Base-by-base conservation (phyloP, 2,113 vertebrate species). In the Galbula dea region DNA sequence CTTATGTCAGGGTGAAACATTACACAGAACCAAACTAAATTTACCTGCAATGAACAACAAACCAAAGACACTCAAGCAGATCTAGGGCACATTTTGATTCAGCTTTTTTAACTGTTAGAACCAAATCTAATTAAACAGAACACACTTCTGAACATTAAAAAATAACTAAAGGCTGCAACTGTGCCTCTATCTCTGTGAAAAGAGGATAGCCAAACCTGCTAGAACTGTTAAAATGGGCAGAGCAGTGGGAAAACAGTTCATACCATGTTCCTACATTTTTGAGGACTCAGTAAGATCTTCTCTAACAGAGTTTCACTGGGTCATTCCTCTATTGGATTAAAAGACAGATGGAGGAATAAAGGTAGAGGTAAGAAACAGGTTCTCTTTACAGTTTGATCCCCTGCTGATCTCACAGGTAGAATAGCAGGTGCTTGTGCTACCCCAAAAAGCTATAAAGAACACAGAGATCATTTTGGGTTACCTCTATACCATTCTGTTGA, bases 311-410 rank as follows among this genome's bases (percentile, higher is more conserved):
- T 62, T 94, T 74, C 68, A n/a, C 30, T 72, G 34, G 54, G 51
- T 91, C 67, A 73, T 82, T 85, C 65, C 72, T 76, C 41, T 80
- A 83, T 54, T 54, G 86, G 19, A 79, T 90, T 91, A 86, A 85
- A 73, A 90, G 23, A 24, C 83, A 91, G 88, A 77, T 87, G 66
- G 84, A 94, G n/a, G 43, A 37, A 88, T 75, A 93, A 90, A 86
- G 9, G 39, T 62, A 80, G 37, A 93, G 18, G 36, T 55, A 93
- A 89, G 43, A 92, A 92, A 65, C 72, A 91, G 79, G 45, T 74
- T 71, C 30, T 87, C 21, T 83, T 17, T 83, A 61, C 67, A 81
- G 58, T 62, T 62, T 83, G 26, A 73, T 85, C 76, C 51, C 84
- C 87, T 81, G 89, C 69, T 88, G 67, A 63, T 72, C 30, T 18